These are phyloP conservation scores for Mercenaria mercenaria DNA, from an alignment of 1,140 invertebrate genomes.

Conservation along the genomic window DNA sequence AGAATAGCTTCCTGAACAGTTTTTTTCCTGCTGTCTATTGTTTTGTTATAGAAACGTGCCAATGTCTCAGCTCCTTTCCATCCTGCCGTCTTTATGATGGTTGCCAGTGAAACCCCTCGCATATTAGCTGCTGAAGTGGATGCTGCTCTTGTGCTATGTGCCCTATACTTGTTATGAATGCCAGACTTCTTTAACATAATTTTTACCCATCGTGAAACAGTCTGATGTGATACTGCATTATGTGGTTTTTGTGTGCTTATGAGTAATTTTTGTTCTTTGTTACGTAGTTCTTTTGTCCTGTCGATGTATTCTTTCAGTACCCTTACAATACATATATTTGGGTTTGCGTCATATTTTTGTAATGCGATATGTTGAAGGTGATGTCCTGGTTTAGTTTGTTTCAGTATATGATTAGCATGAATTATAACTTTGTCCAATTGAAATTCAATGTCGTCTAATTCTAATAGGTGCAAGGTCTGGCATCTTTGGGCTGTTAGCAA, in stretches of 20 bases:
- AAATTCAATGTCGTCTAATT: constrained; percentile 22
- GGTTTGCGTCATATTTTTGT: not conserved
- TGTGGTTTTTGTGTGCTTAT: constrained; percentile 32
- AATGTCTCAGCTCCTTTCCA: constrained; percentile 32
- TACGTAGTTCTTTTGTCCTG: not conserved
- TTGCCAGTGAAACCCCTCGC: not conserved
- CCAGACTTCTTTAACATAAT: not conserved
- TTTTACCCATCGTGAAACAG: constrained; percentile 19
- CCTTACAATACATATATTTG: constrained; percentile 21
- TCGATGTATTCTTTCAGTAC: not conserved
- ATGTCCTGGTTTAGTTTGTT: constrained; percentile 13
- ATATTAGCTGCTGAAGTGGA: not conserved
- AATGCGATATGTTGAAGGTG: constrained; percentile 13
- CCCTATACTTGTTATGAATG: not conserved
- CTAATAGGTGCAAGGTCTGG: constrained; percentile 50
- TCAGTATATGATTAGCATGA: not conserved
- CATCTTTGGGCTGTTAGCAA: constrained; percentile 60
- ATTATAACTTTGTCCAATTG: not conserved
- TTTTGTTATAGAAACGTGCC: not conserved
- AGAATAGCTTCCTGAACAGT: not conserved
- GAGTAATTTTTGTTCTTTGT: not conserved
- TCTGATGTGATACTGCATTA: constrained; percentile 2
- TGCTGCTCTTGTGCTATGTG: constrained; percentile 22
- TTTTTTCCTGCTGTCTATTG: not conserved
- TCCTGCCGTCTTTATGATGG: constrained; percentile 23